A percentile compares a stretch with the other conserved stretches of the same genome.
phyloP scores from a whole-genome alignment of 2,113 vertebrate species.

The Microcebus murinus region DNA sequence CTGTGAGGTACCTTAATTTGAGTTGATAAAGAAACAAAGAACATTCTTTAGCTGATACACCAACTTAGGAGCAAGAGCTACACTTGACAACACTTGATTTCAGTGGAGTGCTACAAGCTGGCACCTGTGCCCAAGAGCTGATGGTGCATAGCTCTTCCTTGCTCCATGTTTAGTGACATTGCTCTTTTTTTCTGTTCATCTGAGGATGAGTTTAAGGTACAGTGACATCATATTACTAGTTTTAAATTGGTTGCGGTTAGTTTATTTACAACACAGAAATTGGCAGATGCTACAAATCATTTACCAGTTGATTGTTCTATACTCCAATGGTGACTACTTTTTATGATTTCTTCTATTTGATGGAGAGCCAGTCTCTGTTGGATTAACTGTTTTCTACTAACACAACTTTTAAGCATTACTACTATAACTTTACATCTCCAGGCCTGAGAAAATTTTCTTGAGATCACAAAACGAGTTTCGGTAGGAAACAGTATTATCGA shows the following conservation, averaged over 20 bases:
- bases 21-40: not conserved
- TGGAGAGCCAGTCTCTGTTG: not conserved
- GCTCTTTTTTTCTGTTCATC: too few species aligned
- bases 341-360: not conserved
- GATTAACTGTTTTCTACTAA: not conserved
- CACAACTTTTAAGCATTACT: conserved; percentile 10
- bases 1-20: not conserved
- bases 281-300: not conserved
- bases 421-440: not conserved
- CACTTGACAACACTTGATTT: not conserved
- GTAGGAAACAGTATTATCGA: not conserved
- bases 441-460: not conserved
- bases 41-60: not conserved
- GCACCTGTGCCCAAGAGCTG: not conserved
- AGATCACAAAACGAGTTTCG: not conserved
- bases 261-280: not conserved
- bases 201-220: too few species aligned
- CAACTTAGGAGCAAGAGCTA: not conserved
- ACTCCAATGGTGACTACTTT: not conserved
- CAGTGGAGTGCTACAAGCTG: too few species aligned
- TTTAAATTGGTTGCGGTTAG: not conserved
- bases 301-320: not conserved
- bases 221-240: not conserved
- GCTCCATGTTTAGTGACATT: not conserved
- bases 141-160: not conserved